Conservation (phyloP, 2,888 invertebrate species). For the Cyclophora albipunctata region DNA sequence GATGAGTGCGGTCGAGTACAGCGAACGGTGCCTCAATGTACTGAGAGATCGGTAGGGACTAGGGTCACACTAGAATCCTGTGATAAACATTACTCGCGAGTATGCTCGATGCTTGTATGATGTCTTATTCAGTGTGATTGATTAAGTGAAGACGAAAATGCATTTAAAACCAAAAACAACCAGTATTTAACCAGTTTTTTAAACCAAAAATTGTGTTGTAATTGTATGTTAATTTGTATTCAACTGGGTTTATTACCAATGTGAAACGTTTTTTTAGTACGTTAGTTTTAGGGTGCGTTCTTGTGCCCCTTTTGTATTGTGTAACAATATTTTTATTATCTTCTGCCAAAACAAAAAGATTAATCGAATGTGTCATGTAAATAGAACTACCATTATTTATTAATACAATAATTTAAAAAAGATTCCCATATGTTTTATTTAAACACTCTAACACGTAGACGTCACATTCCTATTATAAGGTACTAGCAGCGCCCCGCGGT, state of each 20-base stretch:
- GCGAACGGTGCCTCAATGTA: background rate
- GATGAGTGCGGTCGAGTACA: background rate
- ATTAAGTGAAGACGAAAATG: constrained; percentile 17
- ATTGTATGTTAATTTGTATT: constrained; percentile 31
- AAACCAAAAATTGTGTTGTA: constrained; percentile 55
- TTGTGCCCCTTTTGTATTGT: constrained; percentile 44
- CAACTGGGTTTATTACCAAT: constrained; percentile 52
- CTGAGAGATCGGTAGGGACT: background rate
- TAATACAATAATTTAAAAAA: constrained; percentile 75
- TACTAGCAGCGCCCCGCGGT: no score
- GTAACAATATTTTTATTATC: constrained; percentile 72
- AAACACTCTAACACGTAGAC: background rate
- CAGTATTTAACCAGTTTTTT: constrained; percentile 57
- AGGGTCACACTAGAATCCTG: constrained; percentile 66
- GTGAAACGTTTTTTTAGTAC: constrained; percentile 29
- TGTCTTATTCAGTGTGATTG: constrained; percentile 53
- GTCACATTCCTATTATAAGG: no score
- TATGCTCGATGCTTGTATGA: constrained; percentile 57
- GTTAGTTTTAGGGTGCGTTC: constrained; percentile 25
- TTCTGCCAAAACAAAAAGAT: constrained; percentile 74
- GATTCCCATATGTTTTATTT: constrained; percentile 45
- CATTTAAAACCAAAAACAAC: constrained; percentile 58
- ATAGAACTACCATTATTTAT: constrained; percentile 77
- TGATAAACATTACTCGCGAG: constrained; percentile 61
- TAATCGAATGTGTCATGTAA: constrained; percentile 74